Percentiles rank a stretch among this genome's conserved stretches.
These are phyloP conservation scores for Todus mexicanus DNA, from an alignment of 2,797 vertebrate genomes.

Conservation along the genomic window DNA sequence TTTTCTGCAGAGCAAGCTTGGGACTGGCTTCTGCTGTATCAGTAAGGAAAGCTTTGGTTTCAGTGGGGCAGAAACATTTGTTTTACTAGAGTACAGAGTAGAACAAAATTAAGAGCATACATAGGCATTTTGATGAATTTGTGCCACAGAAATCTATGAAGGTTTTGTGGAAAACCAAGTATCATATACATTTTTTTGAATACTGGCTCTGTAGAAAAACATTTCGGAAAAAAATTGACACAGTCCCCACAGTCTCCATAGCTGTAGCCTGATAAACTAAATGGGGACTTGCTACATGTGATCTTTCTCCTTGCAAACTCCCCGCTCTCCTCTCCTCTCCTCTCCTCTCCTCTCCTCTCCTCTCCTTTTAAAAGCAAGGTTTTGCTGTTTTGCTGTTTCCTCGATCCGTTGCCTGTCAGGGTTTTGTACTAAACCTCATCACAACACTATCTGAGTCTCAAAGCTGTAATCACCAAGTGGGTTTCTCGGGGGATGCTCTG, in stretches of 20 bases:
- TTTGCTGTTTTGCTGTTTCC: neutral
- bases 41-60: neutral
- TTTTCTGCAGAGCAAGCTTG: neutral
- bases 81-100: neutral
- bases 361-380: neutral
- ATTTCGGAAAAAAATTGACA: neutral
- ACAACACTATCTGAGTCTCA: neutral
- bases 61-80: neutral
- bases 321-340: neutral
- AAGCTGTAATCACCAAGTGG: neutral
- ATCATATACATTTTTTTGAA: neutral
- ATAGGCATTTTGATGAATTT: neutral
- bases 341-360: accelerated
- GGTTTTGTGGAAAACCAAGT: neutral
- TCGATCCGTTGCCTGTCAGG: neutral
- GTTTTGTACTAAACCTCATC: neutral
- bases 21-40: neutral
- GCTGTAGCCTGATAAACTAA: neutral
- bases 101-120: neutral
- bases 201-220: neutral
- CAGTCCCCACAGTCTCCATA: neutral
- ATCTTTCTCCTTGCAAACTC: neutral
- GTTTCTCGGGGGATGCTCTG: neutral
- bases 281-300: neutral
- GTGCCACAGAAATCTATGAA: neutral